phyloP scores from a whole-genome alignment of 2,113 vertebrate genomes.

The Tricholaema leucomelas region DNA sequence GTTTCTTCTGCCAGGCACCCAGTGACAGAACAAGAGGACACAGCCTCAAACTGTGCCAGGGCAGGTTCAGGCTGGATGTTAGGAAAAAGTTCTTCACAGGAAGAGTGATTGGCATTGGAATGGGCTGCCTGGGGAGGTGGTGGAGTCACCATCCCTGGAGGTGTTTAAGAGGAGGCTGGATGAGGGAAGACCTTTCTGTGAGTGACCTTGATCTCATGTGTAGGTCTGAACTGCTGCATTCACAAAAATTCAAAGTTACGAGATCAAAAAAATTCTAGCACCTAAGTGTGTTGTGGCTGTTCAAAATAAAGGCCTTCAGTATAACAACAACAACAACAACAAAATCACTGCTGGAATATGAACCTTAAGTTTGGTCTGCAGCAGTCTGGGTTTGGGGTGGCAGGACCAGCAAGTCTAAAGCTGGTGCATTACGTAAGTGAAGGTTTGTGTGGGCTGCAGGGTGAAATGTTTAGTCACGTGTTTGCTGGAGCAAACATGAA shows the following conservation, averaged over 20 bases:
- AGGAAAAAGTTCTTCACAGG: no score
- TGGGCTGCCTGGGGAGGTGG: no score
- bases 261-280: background rate
- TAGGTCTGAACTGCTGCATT: background rate
- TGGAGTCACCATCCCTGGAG: no score
- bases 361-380: background rate
- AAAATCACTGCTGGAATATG: background rate
- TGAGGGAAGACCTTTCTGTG: no score
- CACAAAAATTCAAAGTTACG: background rate
- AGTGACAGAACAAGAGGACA: no score
- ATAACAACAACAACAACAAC: background rate
- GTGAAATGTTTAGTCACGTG: background rate
- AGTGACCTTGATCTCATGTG: background rate
- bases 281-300: background rate
- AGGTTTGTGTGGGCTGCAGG: background rate
- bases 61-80: no score
- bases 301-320: background rate
- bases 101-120: no score
- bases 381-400: background rate
- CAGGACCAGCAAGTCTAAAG: background rate
- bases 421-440: fast-evolving
- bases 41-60: no score
- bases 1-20: no score
- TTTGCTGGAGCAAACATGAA: background rate
- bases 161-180: no score